phyloP scores from a whole-genome alignment of 2,888 invertebrate species.

The Aspidiotus destructor region DNA sequence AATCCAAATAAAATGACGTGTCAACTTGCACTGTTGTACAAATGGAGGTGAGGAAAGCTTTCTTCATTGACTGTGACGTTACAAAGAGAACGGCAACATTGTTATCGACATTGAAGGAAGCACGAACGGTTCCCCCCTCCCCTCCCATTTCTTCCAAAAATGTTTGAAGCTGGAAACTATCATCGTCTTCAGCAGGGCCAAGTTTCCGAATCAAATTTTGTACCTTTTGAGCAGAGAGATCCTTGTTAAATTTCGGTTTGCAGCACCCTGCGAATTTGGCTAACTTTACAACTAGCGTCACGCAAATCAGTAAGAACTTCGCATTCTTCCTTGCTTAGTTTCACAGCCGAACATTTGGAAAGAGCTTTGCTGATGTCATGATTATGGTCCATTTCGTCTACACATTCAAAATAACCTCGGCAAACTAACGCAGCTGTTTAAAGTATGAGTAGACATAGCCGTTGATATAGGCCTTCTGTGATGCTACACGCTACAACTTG shows the following conservation, averaged over 20 bases:
- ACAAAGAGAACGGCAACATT: background rate
- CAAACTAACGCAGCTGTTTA: too few species aligned
- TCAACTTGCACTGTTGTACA: background rate
- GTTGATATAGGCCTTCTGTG: too few species aligned
- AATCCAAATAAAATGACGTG: background rate
- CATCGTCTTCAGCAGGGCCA: background rate
- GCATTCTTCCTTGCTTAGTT: background rate
- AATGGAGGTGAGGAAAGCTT: background rate
- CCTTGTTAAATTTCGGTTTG: background rate
- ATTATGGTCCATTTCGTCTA: too few species aligned
- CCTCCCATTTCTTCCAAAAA: background rate
- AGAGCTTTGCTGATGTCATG: background rate
- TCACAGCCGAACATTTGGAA: background rate
- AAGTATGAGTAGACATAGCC: too few species aligned
- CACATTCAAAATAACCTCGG: too few species aligned
- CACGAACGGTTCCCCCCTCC: background rate
- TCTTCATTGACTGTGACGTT: conserved; percentile 1
- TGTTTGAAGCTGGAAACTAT: background rate
- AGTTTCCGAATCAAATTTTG: background rate
- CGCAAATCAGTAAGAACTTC: background rate
- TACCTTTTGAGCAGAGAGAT: background rate
- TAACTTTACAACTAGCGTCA: conserved; percentile 1
- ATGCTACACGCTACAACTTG: too few species aligned
- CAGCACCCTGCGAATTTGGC: background rate
- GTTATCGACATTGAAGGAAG: background rate